A percentile compares a stretch with the other conserved stretches of the same genome.
phyloP scores from a whole-genome alignment of 2,113 vertebrate genomes.

The Anser cygnoides region DNA sequence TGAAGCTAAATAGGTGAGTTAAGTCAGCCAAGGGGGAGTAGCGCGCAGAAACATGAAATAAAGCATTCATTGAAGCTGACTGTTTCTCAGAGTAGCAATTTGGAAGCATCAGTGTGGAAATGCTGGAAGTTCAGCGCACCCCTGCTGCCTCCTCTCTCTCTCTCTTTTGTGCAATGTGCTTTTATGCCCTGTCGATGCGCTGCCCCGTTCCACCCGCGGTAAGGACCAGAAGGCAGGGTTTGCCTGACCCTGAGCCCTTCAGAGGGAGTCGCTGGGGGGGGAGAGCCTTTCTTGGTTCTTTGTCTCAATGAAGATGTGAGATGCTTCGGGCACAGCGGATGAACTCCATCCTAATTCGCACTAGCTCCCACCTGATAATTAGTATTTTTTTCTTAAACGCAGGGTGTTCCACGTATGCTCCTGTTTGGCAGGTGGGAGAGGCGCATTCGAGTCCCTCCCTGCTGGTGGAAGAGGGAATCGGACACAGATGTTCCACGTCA shows the following conservation, averaged over 20 bases:
- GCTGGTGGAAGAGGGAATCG: accelerated
- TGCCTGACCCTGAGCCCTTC: accelerated
- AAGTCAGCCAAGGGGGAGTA: not conserved
- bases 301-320: not conserved
- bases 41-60: not conserved
- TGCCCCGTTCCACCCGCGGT: not conserved
- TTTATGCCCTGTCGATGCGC: accelerated
- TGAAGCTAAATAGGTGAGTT: not conserved
- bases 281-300: not conserved
- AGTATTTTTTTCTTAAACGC: not conserved
- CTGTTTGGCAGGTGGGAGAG: not conserved
- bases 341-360: not conserved
- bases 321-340: not conserved
- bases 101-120: not conserved
- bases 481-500: not conserved
- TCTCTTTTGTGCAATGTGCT: not conserved
- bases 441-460: not conserved
- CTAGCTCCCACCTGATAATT: not conserved
- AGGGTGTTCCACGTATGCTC: accelerated
- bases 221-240: not conserved
- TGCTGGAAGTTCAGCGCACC: not conserved
- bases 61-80: not conserved
- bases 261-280: not conserved
- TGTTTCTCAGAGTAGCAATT: accelerated
- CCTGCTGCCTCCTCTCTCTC: not conserved